phyloP scores from a whole-genome alignment of 2,888 invertebrate genomes.

The Eilema sororculum region DNA sequence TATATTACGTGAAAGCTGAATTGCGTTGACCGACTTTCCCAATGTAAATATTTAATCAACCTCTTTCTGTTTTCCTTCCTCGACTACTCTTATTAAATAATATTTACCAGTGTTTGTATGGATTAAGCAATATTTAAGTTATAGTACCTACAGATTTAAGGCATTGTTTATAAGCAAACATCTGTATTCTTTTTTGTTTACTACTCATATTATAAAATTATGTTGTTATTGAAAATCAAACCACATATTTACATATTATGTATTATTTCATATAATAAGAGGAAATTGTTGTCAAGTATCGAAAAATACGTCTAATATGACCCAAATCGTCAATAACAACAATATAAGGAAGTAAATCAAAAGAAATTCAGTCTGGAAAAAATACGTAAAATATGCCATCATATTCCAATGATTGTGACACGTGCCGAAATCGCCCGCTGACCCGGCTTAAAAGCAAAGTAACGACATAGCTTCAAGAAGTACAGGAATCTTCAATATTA shows the following conservation, averaged over 20 bases:
- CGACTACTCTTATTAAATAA: neutral
- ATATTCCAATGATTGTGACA: constrained; percentile 43
- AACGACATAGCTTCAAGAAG: constrained; percentile 35
- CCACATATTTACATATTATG: neutral
- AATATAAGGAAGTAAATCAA: constrained; percentile 26
- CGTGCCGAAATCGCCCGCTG: constrained; percentile 37
- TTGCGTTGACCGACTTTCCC: neutral
- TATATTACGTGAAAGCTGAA: constrained; percentile 15
- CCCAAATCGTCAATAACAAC: constrained; percentile 10
- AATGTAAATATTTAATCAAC: constrained; percentile 4
- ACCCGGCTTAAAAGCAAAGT: constrained; percentile 32
- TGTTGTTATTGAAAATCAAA: neutral
- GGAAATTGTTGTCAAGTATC: neutral
- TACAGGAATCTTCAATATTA: constrained; percentile 17
- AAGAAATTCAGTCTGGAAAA: constrained; percentile 36
- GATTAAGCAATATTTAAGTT: neutral
- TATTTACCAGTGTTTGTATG: neutral
- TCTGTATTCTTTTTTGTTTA: neutral
- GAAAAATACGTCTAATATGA: neutral
- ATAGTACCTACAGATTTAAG: no score
- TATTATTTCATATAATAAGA: neutral
- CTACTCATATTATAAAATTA: neutral
- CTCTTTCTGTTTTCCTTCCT: neutral
- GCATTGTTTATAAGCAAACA: no score
- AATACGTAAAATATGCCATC: constrained; percentile 40